These are phyloP conservation scores for Pachyrhynchus sulphureomaculatus DNA, from an alignment of 1,140 invertebrate genomes.

Conservation along the genomic window DNA sequence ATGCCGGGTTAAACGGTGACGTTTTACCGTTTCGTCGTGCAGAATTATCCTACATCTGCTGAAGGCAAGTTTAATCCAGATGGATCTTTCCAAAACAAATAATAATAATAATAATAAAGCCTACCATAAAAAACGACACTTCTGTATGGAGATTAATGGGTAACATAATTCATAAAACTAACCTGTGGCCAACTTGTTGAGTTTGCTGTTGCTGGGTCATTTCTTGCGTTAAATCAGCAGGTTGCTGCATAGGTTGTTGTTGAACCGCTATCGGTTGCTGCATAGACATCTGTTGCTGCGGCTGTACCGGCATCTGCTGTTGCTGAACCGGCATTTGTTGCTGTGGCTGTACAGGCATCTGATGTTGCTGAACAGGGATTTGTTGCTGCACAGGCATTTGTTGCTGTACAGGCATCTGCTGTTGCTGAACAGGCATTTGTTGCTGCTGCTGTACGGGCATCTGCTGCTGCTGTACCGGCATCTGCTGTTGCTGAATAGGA, in stretches of 20 bases:
- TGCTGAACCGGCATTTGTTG: conserved; percentile 34
- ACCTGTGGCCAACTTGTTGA: conserved; percentile 29
- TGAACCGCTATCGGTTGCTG: conserved; percentile 18
- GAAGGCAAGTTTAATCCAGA: too few relatives aligned
- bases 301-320: conserved; percentile 26
- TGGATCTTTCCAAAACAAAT: too few relatives aligned
- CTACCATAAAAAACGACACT: too few relatives aligned
- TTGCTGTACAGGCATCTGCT: conserved; percentile 28
- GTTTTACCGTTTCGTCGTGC: too few relatives aligned
- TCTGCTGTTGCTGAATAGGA: conserved; percentile 36
- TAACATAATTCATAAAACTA: conserved; percentile 13
- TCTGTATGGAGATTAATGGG: too few relatives aligned
- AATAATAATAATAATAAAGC: too few relatives aligned
- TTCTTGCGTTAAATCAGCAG: background rate
- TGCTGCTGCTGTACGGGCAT: conserved; percentile 29
- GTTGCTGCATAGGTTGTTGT: conserved; percentile 6
- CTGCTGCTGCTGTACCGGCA: conserved; percentile 34
- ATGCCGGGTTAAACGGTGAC: too few relatives aligned
- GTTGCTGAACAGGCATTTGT: conserved; percentile 24
- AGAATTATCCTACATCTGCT: too few relatives aligned
- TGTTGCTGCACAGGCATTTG: conserved; percentile 26
- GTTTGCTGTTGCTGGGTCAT: conserved; percentile 11
- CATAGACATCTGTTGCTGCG: conserved; percentile 29
- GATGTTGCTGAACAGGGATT: conserved; percentile 22
- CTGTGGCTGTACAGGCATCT: conserved; percentile 37